phyloP scores from a whole-genome alignment of 2,797 vertebrate species.

The Podarcis siculus region DNA sequence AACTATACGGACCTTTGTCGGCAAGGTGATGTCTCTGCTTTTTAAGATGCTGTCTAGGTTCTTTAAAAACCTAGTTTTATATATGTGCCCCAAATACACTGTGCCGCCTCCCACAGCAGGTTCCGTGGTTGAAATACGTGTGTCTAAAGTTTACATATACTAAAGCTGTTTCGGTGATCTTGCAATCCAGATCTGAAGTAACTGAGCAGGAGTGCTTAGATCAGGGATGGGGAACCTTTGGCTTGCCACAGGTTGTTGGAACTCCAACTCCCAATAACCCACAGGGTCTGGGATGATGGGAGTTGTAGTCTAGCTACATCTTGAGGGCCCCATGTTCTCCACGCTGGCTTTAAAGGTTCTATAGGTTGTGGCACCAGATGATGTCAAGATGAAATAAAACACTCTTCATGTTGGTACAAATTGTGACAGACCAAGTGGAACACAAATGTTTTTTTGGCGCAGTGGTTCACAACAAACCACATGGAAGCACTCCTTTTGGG shows the following conservation, averaged over 20 bases:
- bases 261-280: too few relatives aligned
- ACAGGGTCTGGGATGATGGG: too few relatives aligned
- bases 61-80: background rate
- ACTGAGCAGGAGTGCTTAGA: background rate
- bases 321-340: too few relatives aligned
- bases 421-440: background rate
- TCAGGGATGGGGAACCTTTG: too few relatives aligned
- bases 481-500: background rate
- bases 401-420: background rate
- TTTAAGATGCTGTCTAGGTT: too few relatives aligned
- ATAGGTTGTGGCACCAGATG: background rate
- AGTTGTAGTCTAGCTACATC: too few relatives aligned
- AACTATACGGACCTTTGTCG: too few relatives aligned
- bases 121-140: background rate
- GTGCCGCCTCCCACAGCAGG: background rate
- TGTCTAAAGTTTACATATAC: background rate
- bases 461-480: background rate
- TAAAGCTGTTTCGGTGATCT: background rate
- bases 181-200: background rate
- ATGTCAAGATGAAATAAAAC: background rate
- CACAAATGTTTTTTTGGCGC: background rate
- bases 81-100: background rate
- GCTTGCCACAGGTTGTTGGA: too few relatives aligned
- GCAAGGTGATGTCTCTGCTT: too few relatives aligned
- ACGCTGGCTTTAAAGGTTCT: background rate